Conservation (phyloP, 2,797 vertebrate genomes). For the Pogonophryne albipinna region DNA sequence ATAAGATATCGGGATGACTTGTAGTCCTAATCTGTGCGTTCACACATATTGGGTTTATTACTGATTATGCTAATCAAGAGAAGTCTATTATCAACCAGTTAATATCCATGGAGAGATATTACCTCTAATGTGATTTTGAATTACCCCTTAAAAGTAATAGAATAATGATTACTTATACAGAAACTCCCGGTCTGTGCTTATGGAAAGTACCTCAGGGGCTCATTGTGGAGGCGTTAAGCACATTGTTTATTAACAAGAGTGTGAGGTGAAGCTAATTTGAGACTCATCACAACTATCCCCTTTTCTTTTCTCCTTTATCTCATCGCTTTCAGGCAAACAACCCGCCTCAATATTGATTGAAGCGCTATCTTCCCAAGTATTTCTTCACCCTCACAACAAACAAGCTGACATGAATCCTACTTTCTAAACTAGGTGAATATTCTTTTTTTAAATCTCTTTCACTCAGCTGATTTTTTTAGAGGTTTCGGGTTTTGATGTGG, state of each 20-base stretch:
- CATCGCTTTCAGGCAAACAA: conserved; percentile 26
- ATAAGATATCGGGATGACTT: not conserved
- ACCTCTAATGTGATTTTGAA: conserved; percentile 14
- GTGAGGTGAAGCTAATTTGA: conserved; percentile 65
- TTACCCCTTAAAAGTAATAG: conserved; percentile 26
- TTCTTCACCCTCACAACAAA: conserved; percentile 45
- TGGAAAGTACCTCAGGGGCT: conserved; percentile 46
- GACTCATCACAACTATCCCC: conserved; percentile 47
- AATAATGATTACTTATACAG: conserved; percentile 18
- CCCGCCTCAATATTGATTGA: conserved; percentile 16
- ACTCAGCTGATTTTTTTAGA: conserved; percentile 6
- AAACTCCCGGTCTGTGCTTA: conserved; percentile 26
- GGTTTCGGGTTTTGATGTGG: conserved; percentile 9
- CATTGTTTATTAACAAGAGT: conserved; percentile 75
- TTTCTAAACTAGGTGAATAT: conserved; percentile 28
- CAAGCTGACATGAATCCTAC: conserved; percentile 33
- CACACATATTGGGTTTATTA: not conserved
- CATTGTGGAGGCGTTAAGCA: conserved; percentile 54
- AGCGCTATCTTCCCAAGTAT: conserved; percentile 7
- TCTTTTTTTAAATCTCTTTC: not conserved
- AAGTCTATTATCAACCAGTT: not conserved
- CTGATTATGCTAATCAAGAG: not conserved
- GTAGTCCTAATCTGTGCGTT: not conserved
- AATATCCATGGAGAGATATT: not conserved
- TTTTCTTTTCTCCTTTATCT: conserved; percentile 65